These are phyloP conservation scores for Willowsia nigromaculata DNA, from an alignment of 2,888 invertebrate species.

Conservation along the genomic window DNA sequence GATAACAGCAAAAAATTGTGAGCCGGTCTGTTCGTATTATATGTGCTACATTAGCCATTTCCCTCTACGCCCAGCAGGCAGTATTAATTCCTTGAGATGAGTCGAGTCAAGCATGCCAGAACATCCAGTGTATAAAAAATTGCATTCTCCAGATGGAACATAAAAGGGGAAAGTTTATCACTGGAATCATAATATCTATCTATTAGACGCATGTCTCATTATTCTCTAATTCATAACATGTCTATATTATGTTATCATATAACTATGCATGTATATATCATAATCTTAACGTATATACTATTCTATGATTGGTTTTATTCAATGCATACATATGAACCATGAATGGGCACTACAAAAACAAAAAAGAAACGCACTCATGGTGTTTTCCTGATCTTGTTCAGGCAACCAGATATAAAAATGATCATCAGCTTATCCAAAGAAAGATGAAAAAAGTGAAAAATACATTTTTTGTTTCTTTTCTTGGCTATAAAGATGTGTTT, in stretches of 20 bases:
- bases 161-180: background rate
- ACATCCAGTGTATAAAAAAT: slow-evolving; percentile 29
- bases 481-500: slow-evolving; percentile 11
- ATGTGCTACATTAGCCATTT: background rate
- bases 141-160: slow-evolving; percentile 32
- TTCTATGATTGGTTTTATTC: background rate
- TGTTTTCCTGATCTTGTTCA: slow-evolving; percentile 34
- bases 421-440: slow-evolving; percentile 7
- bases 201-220: slow-evolving; percentile 41
- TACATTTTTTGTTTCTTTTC: background rate
- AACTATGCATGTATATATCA: background rate
- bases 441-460: background rate
- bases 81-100: slow-evolving; percentile 37
- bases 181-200: background rate
- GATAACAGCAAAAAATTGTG: background rate
- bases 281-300: background rate
- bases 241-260: background rate
- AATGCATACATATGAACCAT: no score
- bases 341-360: background rate
- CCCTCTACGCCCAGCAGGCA: background rate
- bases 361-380: background rate
- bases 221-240: slow-evolving; percentile 57
- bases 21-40: background rate
- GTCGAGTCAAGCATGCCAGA: slow-evolving; percentile 33
- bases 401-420: slow-evolving; percentile 24